Conservation (phyloP, 2,888 invertebrate genomes). For the Rhagium mordax region DNA sequence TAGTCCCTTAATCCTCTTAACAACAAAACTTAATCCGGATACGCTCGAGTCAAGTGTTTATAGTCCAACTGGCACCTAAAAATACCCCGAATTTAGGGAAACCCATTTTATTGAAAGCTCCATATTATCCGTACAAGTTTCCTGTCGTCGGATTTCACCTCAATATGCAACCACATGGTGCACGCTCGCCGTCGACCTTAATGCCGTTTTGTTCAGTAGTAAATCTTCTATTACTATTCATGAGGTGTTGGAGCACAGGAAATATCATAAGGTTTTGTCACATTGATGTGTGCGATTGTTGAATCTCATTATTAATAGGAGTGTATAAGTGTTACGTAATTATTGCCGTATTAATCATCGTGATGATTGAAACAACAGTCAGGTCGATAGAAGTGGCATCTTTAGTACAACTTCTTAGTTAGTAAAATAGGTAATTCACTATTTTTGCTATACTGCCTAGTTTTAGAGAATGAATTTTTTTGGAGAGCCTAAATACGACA, state of each 20-base stretch:
- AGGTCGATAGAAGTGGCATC: background rate
- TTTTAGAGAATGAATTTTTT: too few species aligned
- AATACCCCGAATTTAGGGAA: slow-evolving; percentile 27
- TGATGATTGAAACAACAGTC: background rate
- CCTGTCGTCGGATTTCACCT: slow-evolving; percentile 27
- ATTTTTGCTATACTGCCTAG: too few species aligned
- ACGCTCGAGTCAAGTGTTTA: slow-evolving; percentile 8
- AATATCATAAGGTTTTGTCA: slow-evolving; percentile 21
- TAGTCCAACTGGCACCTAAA: slow-evolving; percentile 18
- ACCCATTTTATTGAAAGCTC: background rate
- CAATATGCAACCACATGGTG: slow-evolving; percentile 32
- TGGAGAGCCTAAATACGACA: too few species aligned
- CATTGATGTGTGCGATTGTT: slow-evolving; percentile 16
- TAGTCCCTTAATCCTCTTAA: background rate
- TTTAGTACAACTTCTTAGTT: background rate
- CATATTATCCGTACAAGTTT: background rate
- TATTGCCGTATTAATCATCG: slow-evolving; percentile 6
- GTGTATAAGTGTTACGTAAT: slow-evolving; percentile 4
- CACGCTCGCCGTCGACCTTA: slow-evolving; percentile 6
- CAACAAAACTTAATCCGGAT: slow-evolving; percentile 21
- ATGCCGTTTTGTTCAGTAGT: slow-evolving; percentile 1
- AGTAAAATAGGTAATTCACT: too few species aligned
- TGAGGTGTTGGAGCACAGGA: slow-evolving; percentile 21
- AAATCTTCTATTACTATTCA: slow-evolving; percentile 23
- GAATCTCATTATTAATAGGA: slow-evolving; percentile 19